These are phyloP conservation scores for Carassius carassius DNA, from an alignment of 2,113 vertebrate species.

Conservation along the genomic window DNA sequence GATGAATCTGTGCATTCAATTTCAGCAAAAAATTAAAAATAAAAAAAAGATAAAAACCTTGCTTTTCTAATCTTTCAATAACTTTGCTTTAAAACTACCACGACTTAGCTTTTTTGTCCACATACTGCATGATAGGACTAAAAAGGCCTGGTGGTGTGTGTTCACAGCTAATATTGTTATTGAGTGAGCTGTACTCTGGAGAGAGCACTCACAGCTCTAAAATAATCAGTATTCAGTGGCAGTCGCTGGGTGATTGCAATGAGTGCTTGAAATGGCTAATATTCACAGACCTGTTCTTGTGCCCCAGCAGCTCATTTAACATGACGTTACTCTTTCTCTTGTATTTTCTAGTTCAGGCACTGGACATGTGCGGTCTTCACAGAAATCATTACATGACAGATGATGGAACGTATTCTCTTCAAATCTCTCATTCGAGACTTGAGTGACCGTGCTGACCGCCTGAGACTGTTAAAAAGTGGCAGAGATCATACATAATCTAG, in stretches of 20 bases:
- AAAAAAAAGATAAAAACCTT: background rate
- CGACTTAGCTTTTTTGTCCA: background rate
- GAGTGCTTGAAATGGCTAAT: background rate
- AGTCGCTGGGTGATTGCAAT: background rate
- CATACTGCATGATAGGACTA: background rate
- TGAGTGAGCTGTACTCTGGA: no score
- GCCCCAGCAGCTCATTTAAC: background rate
- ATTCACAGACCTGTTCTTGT: background rate
- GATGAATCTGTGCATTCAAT: background rate
- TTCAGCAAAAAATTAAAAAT: background rate
- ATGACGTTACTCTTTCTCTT: background rate
- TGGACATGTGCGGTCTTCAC: background rate
- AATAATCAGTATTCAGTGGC: background rate
- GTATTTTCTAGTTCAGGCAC: background rate
- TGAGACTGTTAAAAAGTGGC: background rate
- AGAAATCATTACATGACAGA: background rate
- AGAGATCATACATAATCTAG: background rate
- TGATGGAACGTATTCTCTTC: background rate
- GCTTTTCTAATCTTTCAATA: background rate
- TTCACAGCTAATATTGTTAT: no score
- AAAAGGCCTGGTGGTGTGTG: no score
- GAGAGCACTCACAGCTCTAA: background rate
- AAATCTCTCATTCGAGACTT: background rate
- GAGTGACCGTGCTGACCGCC: background rate
- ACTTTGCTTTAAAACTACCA: background rate